Conservation (phyloP, 2,797 vertebrate genomes). For the Tauraco hartlaubi region DNA sequence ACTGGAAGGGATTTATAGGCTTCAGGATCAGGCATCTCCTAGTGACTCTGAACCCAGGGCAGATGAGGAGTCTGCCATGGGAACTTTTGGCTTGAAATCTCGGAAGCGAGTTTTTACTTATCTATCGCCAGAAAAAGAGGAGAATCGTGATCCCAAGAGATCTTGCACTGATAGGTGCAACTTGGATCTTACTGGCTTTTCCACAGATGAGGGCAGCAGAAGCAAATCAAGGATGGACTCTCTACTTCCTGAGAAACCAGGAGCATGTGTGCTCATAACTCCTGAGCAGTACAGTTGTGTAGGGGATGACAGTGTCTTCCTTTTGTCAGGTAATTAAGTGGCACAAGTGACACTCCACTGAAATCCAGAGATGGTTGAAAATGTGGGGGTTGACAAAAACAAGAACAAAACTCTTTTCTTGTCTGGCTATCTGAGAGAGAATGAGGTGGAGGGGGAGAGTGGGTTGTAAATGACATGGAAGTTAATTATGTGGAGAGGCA, state of each 20-base stretch:
- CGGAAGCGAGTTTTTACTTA: slow-evolving; percentile 62
- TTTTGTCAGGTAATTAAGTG: slow-evolving; percentile 71
- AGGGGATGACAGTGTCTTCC: slow-evolving; percentile 64
- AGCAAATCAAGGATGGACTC: not conserved
- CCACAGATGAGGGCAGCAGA: slow-evolving; percentile 39
- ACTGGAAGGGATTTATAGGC: slow-evolving; percentile 87
- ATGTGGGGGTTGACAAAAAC: not conserved
- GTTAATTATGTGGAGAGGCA: not conserved
- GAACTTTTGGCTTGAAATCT: slow-evolving; percentile 59
- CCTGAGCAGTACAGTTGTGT: not conserved
- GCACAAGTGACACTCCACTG: not conserved
- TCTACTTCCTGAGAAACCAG: not conserved
- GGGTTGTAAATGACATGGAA: not conserved
- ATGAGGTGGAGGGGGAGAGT: not conserved
- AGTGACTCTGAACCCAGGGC: slow-evolving; percentile 7
- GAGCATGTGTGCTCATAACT: not conserved
- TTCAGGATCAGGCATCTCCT: slow-evolving; percentile 79
- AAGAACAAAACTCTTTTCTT: not conserved
- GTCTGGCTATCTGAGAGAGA: not conserved
- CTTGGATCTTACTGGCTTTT: not conserved
- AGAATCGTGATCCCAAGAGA: slow-evolving; percentile 47
- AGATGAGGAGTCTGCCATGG: slow-evolving; percentile 45
- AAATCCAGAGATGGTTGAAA: not conserved
- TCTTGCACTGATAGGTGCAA: not conserved
- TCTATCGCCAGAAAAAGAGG: slow-evolving; percentile 48